phyloP scores from a whole-genome alignment of 37 sponge, comb jelly and placozoan genomes.

The Corticium candelabrum region DNA sequence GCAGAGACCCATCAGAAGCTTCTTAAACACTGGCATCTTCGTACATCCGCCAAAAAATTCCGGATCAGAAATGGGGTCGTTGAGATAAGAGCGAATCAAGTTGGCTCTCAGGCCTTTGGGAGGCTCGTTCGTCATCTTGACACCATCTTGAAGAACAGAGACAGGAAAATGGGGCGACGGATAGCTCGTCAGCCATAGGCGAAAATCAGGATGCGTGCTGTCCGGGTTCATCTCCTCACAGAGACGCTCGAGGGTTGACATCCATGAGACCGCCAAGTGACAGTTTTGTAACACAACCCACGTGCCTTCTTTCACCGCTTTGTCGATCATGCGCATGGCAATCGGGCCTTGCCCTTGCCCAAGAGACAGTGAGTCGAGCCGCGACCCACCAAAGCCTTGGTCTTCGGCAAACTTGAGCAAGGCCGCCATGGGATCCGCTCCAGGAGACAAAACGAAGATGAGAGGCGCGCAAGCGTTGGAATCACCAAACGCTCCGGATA shows the following conservation, averaged over 20 bases:
- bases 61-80: slow-evolving; percentile 88
- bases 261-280: slow-evolving; percentile 99
- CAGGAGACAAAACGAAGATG: slow-evolving; percentile 97
- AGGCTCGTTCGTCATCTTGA: slow-evolving; percentile 99
- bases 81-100: slow-evolving; percentile 85
- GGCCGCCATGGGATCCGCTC: slow-evolving; percentile 95
- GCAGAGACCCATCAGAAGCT: slow-evolving; percentile 90
- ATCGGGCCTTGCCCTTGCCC: slow-evolving; percentile 99
- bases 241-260: slow-evolving; percentile 90
- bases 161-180: slow-evolving; percentile 96
- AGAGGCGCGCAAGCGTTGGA: slow-evolving; percentile 94
- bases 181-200: slow-evolving; percentile 96
- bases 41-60: slow-evolving; percentile 86
- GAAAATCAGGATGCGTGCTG: slow-evolving; percentile 90
- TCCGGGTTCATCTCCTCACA: slow-evolving; percentile 93
- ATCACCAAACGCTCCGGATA: slow-evolving; percentile 83
- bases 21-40: slow-evolving; percentile 69
- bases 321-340: slow-evolving; percentile 92
- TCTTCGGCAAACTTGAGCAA: slow-evolving; percentile 99
- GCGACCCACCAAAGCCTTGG: slow-evolving; percentile 93
- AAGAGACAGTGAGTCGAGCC: slow-evolving; percentile 84
- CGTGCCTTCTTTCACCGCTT: slow-evolving; percentile 87
- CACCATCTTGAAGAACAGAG: slow-evolving; percentile 97
- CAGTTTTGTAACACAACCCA: slow-evolving; percentile 99
- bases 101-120: slow-evolving; percentile 96